Evolutionary conservation across 2,888 invertebrate genomes (phyloP).

Genomic region (Ditula angustiorana): DNA sequence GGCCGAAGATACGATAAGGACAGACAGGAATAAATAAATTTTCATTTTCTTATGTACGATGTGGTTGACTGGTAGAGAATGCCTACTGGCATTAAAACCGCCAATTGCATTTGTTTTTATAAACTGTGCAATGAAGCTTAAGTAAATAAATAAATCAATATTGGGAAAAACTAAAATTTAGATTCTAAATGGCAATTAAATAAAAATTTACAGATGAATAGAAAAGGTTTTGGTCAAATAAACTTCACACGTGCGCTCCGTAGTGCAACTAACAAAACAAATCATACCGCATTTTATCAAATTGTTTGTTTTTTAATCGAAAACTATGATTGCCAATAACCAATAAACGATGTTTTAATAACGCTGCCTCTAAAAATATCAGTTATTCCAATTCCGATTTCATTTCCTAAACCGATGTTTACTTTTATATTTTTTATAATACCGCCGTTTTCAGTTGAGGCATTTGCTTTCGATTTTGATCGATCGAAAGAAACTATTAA

Average conservation of each 20-base stretch:
- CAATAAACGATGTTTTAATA: slow-evolving; percentile 5
- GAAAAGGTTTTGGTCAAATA: background rate
- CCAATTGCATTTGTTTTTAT: too few species aligned
- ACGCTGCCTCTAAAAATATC: background rate
- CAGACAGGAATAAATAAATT: too few species aligned
- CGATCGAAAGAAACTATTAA: slow-evolving; percentile 21
- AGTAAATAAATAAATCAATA: too few species aligned
- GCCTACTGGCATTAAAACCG: too few species aligned
- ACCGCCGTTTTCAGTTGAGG: slow-evolving; percentile 14
- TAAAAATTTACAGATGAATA: background rate
- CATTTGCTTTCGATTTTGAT: slow-evolving; percentile 11
- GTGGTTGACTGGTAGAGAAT: too few species aligned
- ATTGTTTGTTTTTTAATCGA: background rate
- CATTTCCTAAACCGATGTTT: slow-evolving; percentile 24
- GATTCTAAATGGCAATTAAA: too few species aligned
- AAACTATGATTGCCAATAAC: background rate
- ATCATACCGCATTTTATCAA: slow-evolving; percentile 1
- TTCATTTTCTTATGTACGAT: too few species aligned
- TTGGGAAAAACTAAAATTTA: too few species aligned
- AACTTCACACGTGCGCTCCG: background rate
- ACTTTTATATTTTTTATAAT: slow-evolving; percentile 11
- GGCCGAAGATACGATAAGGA: too few species aligned
- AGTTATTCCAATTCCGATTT: slow-evolving; percentile 8
- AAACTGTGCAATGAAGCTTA: too few species aligned
- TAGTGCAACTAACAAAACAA: background rate